Base-by-base conservation (phyloP, 1,140 invertebrate species). In the Gryllus bimaculatus region DNA sequence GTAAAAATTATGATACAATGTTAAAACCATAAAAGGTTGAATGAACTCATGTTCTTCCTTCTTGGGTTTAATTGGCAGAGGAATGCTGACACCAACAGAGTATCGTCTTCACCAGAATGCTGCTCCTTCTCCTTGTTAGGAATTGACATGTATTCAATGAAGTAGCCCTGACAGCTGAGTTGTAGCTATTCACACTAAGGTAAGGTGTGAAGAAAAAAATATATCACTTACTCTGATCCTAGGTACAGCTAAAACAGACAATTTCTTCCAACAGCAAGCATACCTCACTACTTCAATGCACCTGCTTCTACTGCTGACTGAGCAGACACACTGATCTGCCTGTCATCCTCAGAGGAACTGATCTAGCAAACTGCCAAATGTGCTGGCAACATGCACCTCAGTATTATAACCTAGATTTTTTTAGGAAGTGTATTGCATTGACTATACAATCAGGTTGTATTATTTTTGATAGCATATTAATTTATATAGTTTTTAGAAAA, bases 1-100 rank as follows among this genome's bases (percentile, higher is more conserved):
- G 26, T 39, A 39, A 5, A 39, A 39, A 39, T 39, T 5, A 39
- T 2, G 26, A 39, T 5, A 39, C 1, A 39, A 39, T 39, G 26
- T 39, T 39, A 1, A 39, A 39, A 39, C 5, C 5, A 39, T 39
- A 5, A 39, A 39, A 39, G 26, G 26, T 2, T 39, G 26, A 39
- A 39, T 39, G 26, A 39, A 39, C 26, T 39, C 1, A 39, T 39
- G 26, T 39, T 39, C 1, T 39, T 39, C n/a, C 1, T 39, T 39
- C 26, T 39, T 39, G 26, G 26, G 26, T 39, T 39, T 39, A 39
- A n/a, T 26, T n/a, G 85, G 82, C 83, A 88, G 88, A 82, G 91
- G 91, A 73, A 91, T 92, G 90, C 84, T 92, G 74, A 92, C 91
- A 20, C 91, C 91, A 8, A 92, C 91, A 5, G 91, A 92, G 83